Evolutionary conservation across 2,888 invertebrate species (phyloP), one percentile per base, ranked within the genome.

Genomic region (Papilio protenor): DNA sequence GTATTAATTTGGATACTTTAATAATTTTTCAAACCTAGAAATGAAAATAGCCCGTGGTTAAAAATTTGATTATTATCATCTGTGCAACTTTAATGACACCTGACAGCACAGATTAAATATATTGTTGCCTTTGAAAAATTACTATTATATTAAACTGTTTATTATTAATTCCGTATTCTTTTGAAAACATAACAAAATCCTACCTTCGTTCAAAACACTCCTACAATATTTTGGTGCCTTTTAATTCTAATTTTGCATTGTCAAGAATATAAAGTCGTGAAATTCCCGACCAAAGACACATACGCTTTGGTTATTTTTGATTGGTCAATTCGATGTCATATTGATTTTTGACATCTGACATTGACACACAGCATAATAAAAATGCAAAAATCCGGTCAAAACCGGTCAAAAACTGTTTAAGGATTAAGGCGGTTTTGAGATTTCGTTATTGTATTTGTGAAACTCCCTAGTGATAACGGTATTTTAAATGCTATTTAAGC

Each of bases 31-130:
- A n/a, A n/a, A n/a, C n/a, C 0, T 8, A 40, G 3, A 8, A 14
- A 49, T 49, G 5, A 40, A 40, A 6, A 10, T 21, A 55, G n/a
- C 2, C 55, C 10, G 1, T 6, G n/a, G 18, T 55, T 55, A n/a
- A 55, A n/a, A 55, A 55, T 55, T 55, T 21, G n/a, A n/a, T 55
- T 55, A n/a, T 55, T 55, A 55, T n/a, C 55, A 55, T n/a, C 55
- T 55, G 55, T 55, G 21, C 55, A 49, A 49, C 47, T 8, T 47
- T 14, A 16, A 55, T n/a, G 0, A 10, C 55, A n/a, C n/a, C 21
- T 55, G n/a, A 55, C 55, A 55, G 55, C n/a, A 55, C 10, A 55
- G 55, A n/a, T 55, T 55, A n/a, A 55, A 55, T 10, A n/a, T 21
- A 55, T 55, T 55, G 8, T 6, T n/a, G n/a, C n/a, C n/a, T 55